Evolutionary conservation across 2,113 vertebrate species (phyloP).

Genomic region (Neoarius graeffei): DNA sequence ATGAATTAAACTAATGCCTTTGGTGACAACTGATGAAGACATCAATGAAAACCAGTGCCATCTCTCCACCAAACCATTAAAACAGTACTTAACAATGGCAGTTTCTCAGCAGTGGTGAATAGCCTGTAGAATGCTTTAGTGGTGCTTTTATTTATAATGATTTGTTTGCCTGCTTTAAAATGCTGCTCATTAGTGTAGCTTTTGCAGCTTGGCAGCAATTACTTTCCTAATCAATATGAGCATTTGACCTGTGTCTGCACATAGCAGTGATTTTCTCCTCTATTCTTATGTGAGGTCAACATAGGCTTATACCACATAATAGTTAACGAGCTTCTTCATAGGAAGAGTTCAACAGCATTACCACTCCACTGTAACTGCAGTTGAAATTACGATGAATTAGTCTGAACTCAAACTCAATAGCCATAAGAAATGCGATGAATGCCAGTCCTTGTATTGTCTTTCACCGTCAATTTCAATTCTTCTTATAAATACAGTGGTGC

Average conservation of each 20-base stretch:
- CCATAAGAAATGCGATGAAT: not conserved
- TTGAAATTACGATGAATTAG: slow-evolving; percentile 5
- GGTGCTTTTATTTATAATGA: slow-evolving; percentile 39
- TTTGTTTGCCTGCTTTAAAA: slow-evolving; percentile 28
- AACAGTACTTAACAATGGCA: not conserved
- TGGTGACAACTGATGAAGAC: not conserved
- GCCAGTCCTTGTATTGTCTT: not conserved
- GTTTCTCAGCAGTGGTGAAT: not conserved
- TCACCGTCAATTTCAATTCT: not conserved
- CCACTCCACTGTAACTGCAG: not conserved
- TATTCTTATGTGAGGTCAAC: slow-evolving; percentile 32
- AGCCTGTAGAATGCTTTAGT: slow-evolving; percentile 12
- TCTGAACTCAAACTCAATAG: not conserved
- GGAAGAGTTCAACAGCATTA: slow-evolving; percentile 47
- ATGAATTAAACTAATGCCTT: not conserved
- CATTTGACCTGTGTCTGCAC: slow-evolving; percentile 62
- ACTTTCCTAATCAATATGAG: slow-evolving; percentile 65
- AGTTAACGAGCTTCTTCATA: slow-evolving; percentile 61
- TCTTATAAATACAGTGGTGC: not conserved
- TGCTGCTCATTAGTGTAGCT: slow-evolving; percentile 52
- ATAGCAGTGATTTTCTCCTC: slow-evolving; percentile 50
- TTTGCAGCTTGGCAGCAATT: slow-evolving; percentile 52
- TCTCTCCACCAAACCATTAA: not conserved
- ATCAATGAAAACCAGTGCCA: not conserved
- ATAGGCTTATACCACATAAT: slow-evolving; percentile 40